Evolutionary conservation across 2,113 vertebrate species (phyloP), one percentile per base, ranked within the genome.

Genomic region (Pterocles gutturalis): DNA sequence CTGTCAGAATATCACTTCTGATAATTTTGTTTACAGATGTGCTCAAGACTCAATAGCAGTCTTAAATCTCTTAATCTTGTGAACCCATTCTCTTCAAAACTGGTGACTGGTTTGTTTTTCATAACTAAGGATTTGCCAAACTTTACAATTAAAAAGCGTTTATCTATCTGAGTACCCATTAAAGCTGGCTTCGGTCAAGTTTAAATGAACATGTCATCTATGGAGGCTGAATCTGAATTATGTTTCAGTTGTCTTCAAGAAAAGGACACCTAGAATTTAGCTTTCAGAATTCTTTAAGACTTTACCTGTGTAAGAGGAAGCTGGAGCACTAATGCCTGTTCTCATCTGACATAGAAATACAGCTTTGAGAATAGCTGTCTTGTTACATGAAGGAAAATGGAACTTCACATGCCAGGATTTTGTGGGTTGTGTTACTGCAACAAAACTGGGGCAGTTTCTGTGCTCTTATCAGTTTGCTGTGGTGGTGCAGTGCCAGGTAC

Each of bases 371-470:
- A 62, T 33, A 90, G 33, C 34, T 72, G 41, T 49, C 22, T n/a
- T 58, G 9, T 66, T 77, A 17, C 7, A 10, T 2, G 5, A 31
- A 45, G 33, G 48, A 57, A 31, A 65, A 76, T 28, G 19, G 58
- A 69, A n/a, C 19, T 45, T 86, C 0, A 0, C 5, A 4, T 54
- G 65, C 34, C 36, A 38, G 36, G 34, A 8, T 62, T 66, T 58
- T 82, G 31, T 62, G 38, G 29, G 19, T 43, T 81, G 11, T 58
- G 7, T 71, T 66, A 17, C 33, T 78, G 33, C 5, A 36, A 31
- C 45, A 57, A 53, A 83, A 20, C 51, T 14, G 61, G 66, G 41
- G 19, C 49, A n/a, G 46, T 90, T 88, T 34, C 62, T 86, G 15
- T 65, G 58, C 8, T 0, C 22, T 66, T 57, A 31, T 29, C 6